Percentiles rank a stretch among this genome's conserved stretches.
Conservation (phyloP, 1,140 invertebrate genomes). For the Forficula auricularia region DNA sequence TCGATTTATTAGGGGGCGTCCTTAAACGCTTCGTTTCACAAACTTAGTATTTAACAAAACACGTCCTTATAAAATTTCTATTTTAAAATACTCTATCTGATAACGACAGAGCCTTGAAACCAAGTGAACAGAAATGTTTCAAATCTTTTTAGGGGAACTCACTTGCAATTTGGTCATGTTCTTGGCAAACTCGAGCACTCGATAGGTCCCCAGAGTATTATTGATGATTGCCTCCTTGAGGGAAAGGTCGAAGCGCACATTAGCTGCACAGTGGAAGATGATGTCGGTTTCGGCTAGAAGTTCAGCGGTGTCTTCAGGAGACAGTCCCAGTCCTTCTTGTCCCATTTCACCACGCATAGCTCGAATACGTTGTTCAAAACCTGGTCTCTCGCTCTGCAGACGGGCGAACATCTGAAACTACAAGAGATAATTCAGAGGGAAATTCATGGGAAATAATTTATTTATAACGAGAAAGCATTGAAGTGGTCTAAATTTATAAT, state of each 20-base stretch:
- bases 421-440: too few species aligned
- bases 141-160: too few species aligned
- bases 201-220: constrained; percentile 24
- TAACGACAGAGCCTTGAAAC: too few species aligned
- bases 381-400: constrained; percentile 16
- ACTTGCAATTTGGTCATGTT: constrained; percentile 21
- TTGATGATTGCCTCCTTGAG: constrained; percentile 24
- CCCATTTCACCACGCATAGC: constrained; percentile 11
- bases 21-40: too few species aligned
- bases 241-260: constrained; percentile 45
- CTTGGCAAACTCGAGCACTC: constrained; percentile 26
- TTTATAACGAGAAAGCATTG: too few species aligned
- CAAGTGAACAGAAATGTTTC: too few species aligned
- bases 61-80: too few species aligned
- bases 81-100: too few species aligned
- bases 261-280: constrained; percentile 49
- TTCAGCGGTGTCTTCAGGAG: not conserved
- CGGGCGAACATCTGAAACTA: constrained; percentile 24
- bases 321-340: constrained; percentile 3
- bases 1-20: too few species aligned
- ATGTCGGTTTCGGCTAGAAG: constrained; percentile 29
- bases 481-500: too few species aligned
- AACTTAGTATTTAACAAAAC: too few species aligned
- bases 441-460: too few species aligned
- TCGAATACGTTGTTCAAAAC: constrained; percentile 3